Conservation (phyloP, 2,113 vertebrate genomes). For the Gobius niger region DNA sequence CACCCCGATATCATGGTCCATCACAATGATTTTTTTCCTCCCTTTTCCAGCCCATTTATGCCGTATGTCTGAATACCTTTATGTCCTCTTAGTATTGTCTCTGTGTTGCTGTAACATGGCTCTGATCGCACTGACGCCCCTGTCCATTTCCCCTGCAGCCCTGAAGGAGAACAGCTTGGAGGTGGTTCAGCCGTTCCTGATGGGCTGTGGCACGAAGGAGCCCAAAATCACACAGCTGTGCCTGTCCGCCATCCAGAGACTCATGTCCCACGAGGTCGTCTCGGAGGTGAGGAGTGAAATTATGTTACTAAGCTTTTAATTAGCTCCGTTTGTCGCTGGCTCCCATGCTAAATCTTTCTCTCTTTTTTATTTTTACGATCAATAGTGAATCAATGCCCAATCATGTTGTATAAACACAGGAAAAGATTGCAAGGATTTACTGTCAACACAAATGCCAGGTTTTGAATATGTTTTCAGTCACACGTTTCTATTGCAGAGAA, state of each 20-base stretch:
- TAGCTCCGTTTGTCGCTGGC: neutral
- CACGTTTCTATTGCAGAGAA: too few species aligned
- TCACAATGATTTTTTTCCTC: too few species aligned
- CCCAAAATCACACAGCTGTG: constrained; percentile 98
- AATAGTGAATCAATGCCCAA: neutral
- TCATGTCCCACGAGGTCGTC: constrained; percentile 98
- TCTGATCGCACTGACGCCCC: too few species aligned
- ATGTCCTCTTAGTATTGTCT: too few species aligned
- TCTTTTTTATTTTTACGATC: neutral
- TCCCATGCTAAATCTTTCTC: neutral
- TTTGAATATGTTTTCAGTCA: too few species aligned
- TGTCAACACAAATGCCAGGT: too few species aligned
- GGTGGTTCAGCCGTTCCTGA: constrained; percentile 96
- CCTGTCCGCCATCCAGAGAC: constrained; percentile 95
- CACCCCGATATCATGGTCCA: too few species aligned
- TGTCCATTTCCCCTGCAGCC: constrained; percentile 68
- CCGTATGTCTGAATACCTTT: too few species aligned
- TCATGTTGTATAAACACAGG: neutral
- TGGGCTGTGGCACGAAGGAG: constrained; percentile 99
- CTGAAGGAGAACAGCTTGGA: constrained; percentile 98
- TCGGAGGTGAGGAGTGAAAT: constrained; percentile 85
- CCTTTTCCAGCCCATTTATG: too few species aligned
- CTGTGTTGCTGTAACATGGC: too few species aligned
- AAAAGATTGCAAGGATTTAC: neutral
- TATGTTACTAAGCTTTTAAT: neutral